Evolutionary conservation across 2,797 vertebrate species (phyloP).

Genomic region (Myoxocephalus aenaeus): DNA sequence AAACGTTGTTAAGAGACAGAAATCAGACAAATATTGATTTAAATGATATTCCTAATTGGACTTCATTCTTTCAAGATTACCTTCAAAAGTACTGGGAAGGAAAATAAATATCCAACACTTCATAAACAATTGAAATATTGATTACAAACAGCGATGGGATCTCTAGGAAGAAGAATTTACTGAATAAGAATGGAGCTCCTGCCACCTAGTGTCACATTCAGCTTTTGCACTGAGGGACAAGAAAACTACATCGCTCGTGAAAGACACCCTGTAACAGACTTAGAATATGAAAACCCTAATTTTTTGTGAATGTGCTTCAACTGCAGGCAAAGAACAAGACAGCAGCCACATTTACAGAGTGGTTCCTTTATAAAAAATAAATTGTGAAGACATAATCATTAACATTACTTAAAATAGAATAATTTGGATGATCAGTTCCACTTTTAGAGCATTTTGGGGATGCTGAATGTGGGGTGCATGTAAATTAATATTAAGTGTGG

Average conservation of each 20-base stretch:
- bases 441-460: no score
- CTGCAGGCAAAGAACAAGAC: no score
- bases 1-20: not conserved
- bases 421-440: not conserved
- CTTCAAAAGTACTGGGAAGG: not conserved
- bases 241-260: not conserved
- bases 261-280: not conserved
- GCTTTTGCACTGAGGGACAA: not conserved
- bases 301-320: not conserved
- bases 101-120: not conserved
- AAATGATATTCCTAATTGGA: not conserved
- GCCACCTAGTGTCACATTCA: slow-evolving; percentile 63
- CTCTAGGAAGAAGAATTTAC: not conserved
- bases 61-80: not conserved
- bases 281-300: not conserved
- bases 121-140: not conserved
- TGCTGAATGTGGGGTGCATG: no score
- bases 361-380: no score
- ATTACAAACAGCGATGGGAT: not conserved
- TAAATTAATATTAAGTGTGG: no score
- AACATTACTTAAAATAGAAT: not conserved
- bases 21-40: not conserved
- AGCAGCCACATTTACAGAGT: no score
- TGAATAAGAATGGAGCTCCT: slow-evolving; percentile 40
- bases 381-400: not conserved